Base-by-base conservation (phyloP, 2,113 vertebrate species). In the Onychostruthus taczanowskii region DNA sequence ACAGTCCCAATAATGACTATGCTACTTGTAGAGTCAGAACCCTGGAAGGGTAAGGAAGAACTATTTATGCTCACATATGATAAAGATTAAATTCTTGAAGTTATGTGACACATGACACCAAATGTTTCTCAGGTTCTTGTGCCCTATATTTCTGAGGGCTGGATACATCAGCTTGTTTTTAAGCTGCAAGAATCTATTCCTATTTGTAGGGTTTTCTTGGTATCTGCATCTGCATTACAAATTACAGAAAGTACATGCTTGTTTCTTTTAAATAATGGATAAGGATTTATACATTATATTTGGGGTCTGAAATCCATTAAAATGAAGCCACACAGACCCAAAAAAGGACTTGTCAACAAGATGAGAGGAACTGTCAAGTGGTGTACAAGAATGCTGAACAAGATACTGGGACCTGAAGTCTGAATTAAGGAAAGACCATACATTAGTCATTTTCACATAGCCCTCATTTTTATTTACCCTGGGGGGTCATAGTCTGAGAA, bases 381-480 rank as follows among this genome's bases (percentile, higher is more conserved):
- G 49, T 61, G 37, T 47, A 75, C 69, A 89, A 94, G 89, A 95
- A 96, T 95, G 94, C 69, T 95, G 84, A 91, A 93, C 50, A 86
- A 94, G 70, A 83, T 63, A 73, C 63, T 63, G 35, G 75, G 39
- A 87, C 74, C 64, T 81, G 61, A 90, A 84, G 22, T 75, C 52
- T 83, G 77, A 78, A 67, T 85, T 81, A 88, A 84, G 84, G 47
- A 68, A 89, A 72, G 47, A 81, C 49, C 55, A 68, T 74, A 78
- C 6, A 73, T 91, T 89, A 94, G 52, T 44, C 49, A 35, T 85
- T 94, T 93, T 83, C 79, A 82, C 63, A 63, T 17, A 79, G 69
- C 15, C 69, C 89, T 96, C 87, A 97, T 95, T 97, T 96, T 95
- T 96, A 93, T 94, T 94, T 96, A 89, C 95, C 96, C 93, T 87